phyloP scores from a whole-genome alignment of 2,888 invertebrate genomes.

The Athalia cordata region DNA sequence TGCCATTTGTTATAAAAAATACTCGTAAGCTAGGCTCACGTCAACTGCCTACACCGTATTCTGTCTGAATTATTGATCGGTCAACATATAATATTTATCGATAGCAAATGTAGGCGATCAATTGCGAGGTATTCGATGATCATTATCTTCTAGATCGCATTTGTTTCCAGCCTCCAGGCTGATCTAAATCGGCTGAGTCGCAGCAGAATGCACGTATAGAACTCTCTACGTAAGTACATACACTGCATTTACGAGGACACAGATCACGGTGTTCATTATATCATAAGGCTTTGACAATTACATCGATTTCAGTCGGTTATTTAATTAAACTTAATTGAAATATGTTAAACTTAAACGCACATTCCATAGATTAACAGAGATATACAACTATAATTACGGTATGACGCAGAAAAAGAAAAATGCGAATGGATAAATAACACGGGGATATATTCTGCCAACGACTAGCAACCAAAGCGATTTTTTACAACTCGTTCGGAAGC shows the following conservation, averaged over 20 bases:
- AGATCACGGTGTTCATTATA: slow-evolving; percentile 32
- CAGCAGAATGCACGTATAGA: background rate
- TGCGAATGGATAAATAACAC: background rate
- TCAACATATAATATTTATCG: too few species aligned
- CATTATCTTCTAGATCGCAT: too few species aligned
- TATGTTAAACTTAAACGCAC: slow-evolving; percentile 25
- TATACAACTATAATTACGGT: background rate
- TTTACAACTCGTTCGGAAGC: background rate
- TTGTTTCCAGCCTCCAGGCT: too few species aligned
- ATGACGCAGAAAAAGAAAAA: background rate
- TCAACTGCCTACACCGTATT: too few species aligned
- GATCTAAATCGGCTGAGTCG: too few species aligned
- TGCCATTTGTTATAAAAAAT: too few species aligned
- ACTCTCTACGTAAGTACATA: background rate
- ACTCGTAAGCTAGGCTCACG: too few species aligned
- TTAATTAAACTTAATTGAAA: slow-evolving; percentile 10
- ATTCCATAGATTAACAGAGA: slow-evolving; percentile 27
- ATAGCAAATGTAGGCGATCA: too few species aligned
- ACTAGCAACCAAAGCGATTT: background rate
- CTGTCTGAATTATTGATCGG: too few species aligned
- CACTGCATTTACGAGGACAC: background rate
- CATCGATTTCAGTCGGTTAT: slow-evolving; percentile 44
- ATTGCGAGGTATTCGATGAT: too few species aligned
- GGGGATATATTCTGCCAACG: slow-evolving; percentile 15
- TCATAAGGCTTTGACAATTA: slow-evolving; percentile 44